Base-by-base conservation (phyloP, 2,113 vertebrate species). In the Bostrychus sinensis region DNA sequence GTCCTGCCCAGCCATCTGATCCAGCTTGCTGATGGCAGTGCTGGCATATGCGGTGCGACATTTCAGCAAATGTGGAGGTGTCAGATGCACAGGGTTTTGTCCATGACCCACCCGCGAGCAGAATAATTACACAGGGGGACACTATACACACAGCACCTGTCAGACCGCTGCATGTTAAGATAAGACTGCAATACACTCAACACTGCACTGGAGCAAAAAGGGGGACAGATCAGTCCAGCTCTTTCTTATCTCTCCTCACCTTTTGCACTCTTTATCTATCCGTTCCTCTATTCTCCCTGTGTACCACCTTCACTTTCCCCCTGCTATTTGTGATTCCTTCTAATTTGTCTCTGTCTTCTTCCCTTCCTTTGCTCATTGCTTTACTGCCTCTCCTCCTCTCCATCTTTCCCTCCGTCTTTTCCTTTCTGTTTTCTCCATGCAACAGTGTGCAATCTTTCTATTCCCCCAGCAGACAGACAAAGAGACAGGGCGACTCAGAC, bases 381-480 rank as follows among this genome's bases (percentile, higher is more conserved):
- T 41, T n/a, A 26, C 23, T 37, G 11, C 20, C 16, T 8, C n/a
- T 46, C 48, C 9, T 45, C 42, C n/a, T n/a, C n/a, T n/a, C 57
- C 43, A 20, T 55, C 50, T 12, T 42, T n/a, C n/a, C n/a, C 30
- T 34, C 66, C 42, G 19, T 42, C 45, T 37, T 37, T 61, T 30
- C 23, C 48, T 3, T 41, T 36, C 16, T 0, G 66, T 45, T 73
- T 54, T 70, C 70, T 34, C 73, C 17, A 68, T 81, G 85, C 82
- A 89, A 86, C 85, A 87, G 82, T 74, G 82, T 86, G 85, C 77
- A 81, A 81, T 72, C 68, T 68, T 71, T 65, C 17, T 62, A 63
- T 79, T 51, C 25, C 56, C 76, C 59, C 62, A 57, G 36, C 41
- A 85, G 84, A 83, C 77, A 84, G 76, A 81, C 80, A 76, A 69